Conservation (phyloP, 2,888 invertebrate genomes). For the Anagyrus pseudococci region DNA sequence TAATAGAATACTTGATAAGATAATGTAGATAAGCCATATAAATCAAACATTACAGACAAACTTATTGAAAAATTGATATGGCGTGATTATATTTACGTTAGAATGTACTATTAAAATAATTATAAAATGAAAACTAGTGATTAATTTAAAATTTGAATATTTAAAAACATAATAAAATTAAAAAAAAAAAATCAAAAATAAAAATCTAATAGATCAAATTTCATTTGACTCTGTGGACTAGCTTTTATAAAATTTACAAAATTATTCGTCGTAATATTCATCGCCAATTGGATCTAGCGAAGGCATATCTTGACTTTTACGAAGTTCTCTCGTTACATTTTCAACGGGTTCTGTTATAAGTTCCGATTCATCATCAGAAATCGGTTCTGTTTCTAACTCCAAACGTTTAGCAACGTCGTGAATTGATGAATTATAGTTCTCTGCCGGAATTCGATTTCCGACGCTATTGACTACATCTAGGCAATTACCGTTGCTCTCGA, state of each 20-base stretch:
- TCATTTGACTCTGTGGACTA: conserved; percentile 26
- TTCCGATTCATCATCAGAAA: conserved; percentile 26
- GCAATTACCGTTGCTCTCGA: conserved; percentile 40
- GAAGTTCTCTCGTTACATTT: conserved; percentile 48
- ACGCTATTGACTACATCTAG: conserved; percentile 34
- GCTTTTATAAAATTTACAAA: conserved; percentile 20
- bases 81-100: too few relatives aligned
- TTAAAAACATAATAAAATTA: conserved; percentile 10
- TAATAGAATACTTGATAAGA: too few relatives aligned
- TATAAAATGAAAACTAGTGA: neutral
- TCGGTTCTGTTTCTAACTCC: conserved; percentile 35
- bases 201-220: too few relatives aligned
- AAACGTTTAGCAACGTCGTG: conserved; percentile 41
- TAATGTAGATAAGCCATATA: too few relatives aligned
- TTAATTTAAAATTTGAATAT: neutral
- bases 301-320: conserved; percentile 47
- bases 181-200: conserved; percentile 6
- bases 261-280: conserved; percentile 21
- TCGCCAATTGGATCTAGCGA: conserved; percentile 43
- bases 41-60: too few relatives aligned
- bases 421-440: conserved; percentile 46
- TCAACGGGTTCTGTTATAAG: conserved; percentile 43
- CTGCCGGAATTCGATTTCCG: conserved; percentile 35
- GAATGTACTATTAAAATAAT: too few relatives aligned
- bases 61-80: too few relatives aligned